A percentile compares a stretch with the other conserved stretches of the same genome.
Evolutionary conservation across 2,113 vertebrate genomes (phyloP).

Genomic region (Sinocyclocheilus grahami): DNA sequence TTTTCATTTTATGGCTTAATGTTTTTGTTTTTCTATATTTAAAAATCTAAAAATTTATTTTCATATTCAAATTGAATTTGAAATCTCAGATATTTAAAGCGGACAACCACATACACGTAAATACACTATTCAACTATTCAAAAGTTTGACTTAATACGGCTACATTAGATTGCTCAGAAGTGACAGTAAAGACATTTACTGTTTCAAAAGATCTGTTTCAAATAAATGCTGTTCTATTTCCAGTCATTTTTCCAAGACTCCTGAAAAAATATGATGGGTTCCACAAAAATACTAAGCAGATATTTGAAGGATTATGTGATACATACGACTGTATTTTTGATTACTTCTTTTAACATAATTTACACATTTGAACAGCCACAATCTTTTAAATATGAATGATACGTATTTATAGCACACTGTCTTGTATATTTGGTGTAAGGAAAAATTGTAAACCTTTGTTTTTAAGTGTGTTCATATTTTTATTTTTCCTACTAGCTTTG

Average conservation of each 20-base stretch:
- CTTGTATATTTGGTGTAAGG: neutral
- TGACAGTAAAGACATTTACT: neutral
- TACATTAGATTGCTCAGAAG: neutral
- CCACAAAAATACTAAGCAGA: too few relatives aligned
- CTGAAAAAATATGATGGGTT: neutral
- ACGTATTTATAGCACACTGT: neutral
- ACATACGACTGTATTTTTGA: too few relatives aligned
- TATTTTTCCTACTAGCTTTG: slow-evolving; percentile 80
- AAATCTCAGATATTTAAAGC: too few relatives aligned
- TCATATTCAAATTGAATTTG: neutral
- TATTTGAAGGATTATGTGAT: too few relatives aligned
- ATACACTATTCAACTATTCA: too few relatives aligned
- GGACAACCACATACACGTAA: too few relatives aligned
- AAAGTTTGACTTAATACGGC: neutral
- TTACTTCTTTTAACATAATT: too few relatives aligned
- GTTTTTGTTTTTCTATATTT: neutral
- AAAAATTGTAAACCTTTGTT: neutral
- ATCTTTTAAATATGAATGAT: neutral
- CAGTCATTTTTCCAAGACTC: neutral
- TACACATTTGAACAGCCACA: neutral
- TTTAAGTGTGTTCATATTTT: slow-evolving; percentile 23
- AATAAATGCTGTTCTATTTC: neutral
- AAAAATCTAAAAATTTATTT: neutral
- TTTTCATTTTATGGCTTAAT: neutral
- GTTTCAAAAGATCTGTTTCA: neutral